Evolutionary conservation across 37 sponge, comb jelly and placozoan genomes (phyloP).

Genomic region (Haliclona indistincta): DNA sequence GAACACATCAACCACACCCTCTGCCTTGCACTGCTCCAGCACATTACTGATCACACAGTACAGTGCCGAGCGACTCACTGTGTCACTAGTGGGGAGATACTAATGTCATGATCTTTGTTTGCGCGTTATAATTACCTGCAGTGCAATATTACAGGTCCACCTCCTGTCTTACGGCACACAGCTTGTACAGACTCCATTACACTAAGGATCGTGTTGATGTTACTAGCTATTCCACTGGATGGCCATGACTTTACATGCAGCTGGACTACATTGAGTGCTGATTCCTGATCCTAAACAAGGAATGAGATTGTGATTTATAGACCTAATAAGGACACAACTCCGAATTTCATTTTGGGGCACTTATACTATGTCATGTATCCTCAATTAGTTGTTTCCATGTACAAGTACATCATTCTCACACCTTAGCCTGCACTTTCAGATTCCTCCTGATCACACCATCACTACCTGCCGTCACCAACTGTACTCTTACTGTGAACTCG

Average conservation of each 20-base stretch:
- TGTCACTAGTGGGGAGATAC: constrained; percentile 49
- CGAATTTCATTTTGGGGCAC: too few relatives aligned
- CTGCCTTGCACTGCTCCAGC: constrained; percentile 71
- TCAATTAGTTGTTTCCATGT: too few relatives aligned
- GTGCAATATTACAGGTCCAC: constrained; percentile 6
- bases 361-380: too few relatives aligned
- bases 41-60: constrained; percentile 60
- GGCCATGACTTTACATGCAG: constrained; percentile 2
- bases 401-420: too few relatives aligned
- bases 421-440: too few relatives aligned
- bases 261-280: constrained; percentile 1
- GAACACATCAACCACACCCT: constrained; percentile 82
- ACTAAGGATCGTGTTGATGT: not conserved
- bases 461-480: constrained; percentile 16
- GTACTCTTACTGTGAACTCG: constrained; percentile 25
- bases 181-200: constrained; percentile 1
- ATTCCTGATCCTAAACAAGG: not conserved
- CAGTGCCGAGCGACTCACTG: constrained; percentile 54
- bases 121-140: too few relatives aligned
- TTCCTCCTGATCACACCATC: too few relatives aligned
- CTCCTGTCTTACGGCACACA: not conserved
- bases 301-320: too few relatives aligned
- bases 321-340: too few relatives aligned
- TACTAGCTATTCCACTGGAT: not conserved
- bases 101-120: too few relatives aligned